These are phyloP conservation scores for Puffinus mauretanicus DNA, from an alignment of 2,113 vertebrate genomes.

Conservation along the genomic window DNA sequence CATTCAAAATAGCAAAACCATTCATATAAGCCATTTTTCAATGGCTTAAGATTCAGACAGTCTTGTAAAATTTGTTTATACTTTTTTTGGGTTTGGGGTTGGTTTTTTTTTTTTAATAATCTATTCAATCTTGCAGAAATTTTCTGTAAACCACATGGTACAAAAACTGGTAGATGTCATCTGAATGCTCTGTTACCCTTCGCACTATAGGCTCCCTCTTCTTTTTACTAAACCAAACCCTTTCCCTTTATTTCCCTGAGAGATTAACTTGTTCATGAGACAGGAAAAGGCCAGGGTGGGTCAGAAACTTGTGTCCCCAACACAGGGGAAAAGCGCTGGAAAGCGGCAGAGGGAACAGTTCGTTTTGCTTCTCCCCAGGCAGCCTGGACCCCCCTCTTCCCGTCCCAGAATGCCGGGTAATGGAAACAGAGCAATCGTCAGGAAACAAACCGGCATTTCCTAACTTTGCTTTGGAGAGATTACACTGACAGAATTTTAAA, in stretches of 20 bases:
- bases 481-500: neutral
- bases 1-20: neutral
- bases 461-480: neutral
- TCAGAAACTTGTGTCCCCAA: neutral
- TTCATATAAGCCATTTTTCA: neutral
- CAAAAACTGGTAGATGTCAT: neutral
- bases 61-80: neutral
- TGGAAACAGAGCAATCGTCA: neutral
- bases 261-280: neutral
- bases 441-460: neutral
- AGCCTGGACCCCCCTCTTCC: neutral
- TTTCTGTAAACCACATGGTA: neutral
- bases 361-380: neutral
- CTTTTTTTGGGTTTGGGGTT: neutral
- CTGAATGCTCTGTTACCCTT: neutral
- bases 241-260: neutral
- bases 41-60: neutral
- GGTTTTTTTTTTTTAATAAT: neutral
- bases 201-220: neutral
- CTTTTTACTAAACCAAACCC: neutral
- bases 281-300: neutral
- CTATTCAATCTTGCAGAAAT: neutral
- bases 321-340: neutral
- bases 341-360: neutral
- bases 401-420: rapidly evolving